Percentiles rank a stretch among this genome's conserved stretches.
phyloP scores from a whole-genome alignment of 2,888 invertebrate species.

The Drosophila nr. fundita region DNA sequence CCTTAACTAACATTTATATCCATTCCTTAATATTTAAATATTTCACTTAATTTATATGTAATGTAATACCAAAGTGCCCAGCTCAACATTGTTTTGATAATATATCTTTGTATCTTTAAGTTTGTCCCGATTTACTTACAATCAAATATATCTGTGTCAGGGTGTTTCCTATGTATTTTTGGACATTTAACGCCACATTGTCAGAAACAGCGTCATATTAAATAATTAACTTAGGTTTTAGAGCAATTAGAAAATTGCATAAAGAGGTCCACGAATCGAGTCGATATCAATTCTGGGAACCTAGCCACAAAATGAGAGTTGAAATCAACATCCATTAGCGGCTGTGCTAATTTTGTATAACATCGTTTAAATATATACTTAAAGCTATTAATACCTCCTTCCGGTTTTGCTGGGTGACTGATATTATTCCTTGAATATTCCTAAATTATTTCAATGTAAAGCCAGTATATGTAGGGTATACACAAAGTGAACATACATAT shows the following conservation, averaged over 20 bases:
- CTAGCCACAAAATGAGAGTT: slow-evolving; percentile 6
- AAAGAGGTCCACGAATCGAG: not conserved
- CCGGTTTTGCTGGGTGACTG: not conserved
- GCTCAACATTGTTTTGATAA: not conserved
- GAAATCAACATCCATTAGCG: slow-evolving; percentile 33
- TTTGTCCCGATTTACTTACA: not conserved
- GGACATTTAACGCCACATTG: not conserved
- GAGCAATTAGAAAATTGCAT: slow-evolving; percentile 38
- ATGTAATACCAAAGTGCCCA: not conserved
- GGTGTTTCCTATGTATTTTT: not conserved
- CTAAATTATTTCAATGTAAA: not conserved
- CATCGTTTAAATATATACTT: not conserved
- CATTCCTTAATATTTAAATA: too few species aligned
- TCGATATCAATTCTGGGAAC: slow-evolving; percentile 11
- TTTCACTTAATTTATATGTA: not conserved
- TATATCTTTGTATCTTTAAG: not conserved
- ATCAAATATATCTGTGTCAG: not conserved
- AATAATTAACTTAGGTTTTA: slow-evolving; percentile 52
- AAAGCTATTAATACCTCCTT: not conserved
- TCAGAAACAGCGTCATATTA: not conserved
- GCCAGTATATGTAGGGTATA: not conserved
- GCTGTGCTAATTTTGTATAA: slow-evolving; percentile 33
- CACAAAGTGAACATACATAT: not conserved
- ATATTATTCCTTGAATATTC: not conserved
- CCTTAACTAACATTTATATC: too few species aligned